A percentile compares a stretch with the other conserved stretches of the same genome.
phyloP scores from a whole-genome alignment of 1,140 invertebrate genomes.

The Drosophila ercepeae region DNA sequence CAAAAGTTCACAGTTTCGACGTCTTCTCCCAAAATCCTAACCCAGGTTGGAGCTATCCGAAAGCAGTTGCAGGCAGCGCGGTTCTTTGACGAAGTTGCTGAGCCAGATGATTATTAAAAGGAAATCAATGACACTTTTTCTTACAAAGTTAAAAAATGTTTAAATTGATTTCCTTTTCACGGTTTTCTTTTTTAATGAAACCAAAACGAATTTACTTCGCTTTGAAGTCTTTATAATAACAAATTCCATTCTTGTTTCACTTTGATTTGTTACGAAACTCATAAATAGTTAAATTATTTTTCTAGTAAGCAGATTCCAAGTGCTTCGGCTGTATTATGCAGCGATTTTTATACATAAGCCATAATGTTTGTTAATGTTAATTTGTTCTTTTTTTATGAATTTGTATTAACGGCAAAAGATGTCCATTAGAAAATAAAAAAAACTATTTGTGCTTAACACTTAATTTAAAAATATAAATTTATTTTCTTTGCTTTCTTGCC shows the following conservation, averaged over 20 bases:
- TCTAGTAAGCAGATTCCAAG: conserved; percentile 43
- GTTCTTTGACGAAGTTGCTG: conserved; percentile 58
- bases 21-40: conserved; percentile 68
- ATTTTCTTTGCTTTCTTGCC: too few relatives aligned
- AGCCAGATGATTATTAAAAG: conserved; percentile 50
- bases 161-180: conserved; percentile 16
- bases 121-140: conserved; percentile 45
- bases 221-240: conserved; percentile 12
- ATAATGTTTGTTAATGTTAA: conserved; percentile 67
- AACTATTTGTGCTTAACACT: background rate
- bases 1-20: conserved; percentile 72
- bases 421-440: conserved; percentile 2
- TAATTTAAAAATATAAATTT: too few relatives aligned
- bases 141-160: conserved; percentile 7
- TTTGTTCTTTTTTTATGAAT: conserved; percentile 46
- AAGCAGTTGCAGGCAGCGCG: conserved; percentile 76
- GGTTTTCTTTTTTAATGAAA: background rate
- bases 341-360: conserved; percentile 55
- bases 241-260: conserved; percentile 20
- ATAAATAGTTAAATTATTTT: conserved; percentile 8
- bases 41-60: conserved; percentile 77
- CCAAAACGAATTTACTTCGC: conserved; percentile 41
- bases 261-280: conserved; percentile 16
- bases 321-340: conserved; percentile 63
- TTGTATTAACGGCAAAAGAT: conserved; percentile 24